These are phyloP conservation scores for Psittacula derbiana DNA, from an alignment of 2,797 vertebrate species.

Conservation along the genomic window DNA sequence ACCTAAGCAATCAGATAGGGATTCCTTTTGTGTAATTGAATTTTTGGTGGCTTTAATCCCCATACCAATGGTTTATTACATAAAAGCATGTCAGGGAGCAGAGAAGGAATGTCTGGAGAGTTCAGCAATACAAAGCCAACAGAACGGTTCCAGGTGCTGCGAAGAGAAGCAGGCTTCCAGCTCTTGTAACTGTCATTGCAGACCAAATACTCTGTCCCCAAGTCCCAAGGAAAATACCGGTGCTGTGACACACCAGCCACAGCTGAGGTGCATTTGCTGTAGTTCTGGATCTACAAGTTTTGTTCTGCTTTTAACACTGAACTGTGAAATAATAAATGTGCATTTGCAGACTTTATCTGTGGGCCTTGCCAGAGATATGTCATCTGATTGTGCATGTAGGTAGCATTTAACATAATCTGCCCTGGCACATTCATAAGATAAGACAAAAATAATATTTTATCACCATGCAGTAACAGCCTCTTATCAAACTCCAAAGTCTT, in stretches of 20 bases:
- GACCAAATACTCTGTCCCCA: background rate
- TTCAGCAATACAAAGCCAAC: background rate
- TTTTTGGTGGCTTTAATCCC: background rate
- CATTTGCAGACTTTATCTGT: slow-evolving; percentile 20
- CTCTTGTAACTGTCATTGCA: background rate
- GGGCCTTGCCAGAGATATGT: slow-evolving; percentile 34
- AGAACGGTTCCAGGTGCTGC: background rate
- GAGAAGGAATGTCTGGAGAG: background rate
- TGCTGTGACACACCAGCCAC: background rate
- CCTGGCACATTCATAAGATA: background rate
- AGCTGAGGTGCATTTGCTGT: background rate
- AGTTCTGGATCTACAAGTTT: background rate
- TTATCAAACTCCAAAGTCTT: slow-evolving; percentile 50
- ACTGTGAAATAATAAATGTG: background rate
- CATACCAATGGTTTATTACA: background rate
- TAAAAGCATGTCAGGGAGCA: background rate
- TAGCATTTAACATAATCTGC: background rate
- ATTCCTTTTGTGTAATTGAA: background rate
- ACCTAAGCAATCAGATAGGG: background rate
- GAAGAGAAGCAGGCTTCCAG: background rate
- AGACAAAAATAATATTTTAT: slow-evolving; percentile 9
- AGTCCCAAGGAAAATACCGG: background rate
- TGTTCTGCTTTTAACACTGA: background rate
- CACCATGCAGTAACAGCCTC: slow-evolving; percentile 1
- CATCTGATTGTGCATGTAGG: slow-evolving; percentile 10